These are phyloP conservation scores for Monoplex corrugatus DNA, from an alignment of 2,888 invertebrate species.

Conservation along the genomic window DNA sequence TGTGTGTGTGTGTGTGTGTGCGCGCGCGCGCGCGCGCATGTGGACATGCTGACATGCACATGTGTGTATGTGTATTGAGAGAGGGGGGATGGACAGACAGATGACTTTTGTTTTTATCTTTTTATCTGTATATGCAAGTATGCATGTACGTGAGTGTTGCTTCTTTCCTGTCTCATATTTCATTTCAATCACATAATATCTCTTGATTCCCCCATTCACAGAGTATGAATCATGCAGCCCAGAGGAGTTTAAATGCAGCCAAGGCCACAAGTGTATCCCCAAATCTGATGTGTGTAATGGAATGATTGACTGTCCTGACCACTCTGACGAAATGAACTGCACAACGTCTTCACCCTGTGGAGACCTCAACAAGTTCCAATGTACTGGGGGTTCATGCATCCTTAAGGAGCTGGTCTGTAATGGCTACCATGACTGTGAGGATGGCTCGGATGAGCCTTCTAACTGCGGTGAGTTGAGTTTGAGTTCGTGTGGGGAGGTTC, in stretches of 20 bases:
- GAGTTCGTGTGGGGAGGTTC: background rate
- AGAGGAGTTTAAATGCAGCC: slow-evolving; percentile 87
- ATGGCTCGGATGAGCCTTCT: slow-evolving; percentile 73
- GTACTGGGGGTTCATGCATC: slow-evolving; percentile 76
- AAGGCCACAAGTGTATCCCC: slow-evolving; percentile 87
- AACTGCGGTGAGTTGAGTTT: slow-evolving; percentile 70
- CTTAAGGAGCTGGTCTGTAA: slow-evolving; percentile 66
- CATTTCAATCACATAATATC: too few species aligned
- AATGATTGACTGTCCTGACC: slow-evolving; percentile 76
- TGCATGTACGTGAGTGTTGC: too few species aligned
- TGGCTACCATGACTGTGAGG: slow-evolving; percentile 71
- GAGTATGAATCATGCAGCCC: slow-evolving; percentile 63
- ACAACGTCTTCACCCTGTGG: slow-evolving; percentile 58
- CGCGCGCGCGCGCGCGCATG: too few species aligned
- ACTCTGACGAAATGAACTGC: slow-evolving; percentile 74
- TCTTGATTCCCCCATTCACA: too few species aligned
- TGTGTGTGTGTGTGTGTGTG: too few species aligned
- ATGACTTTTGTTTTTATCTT: too few species aligned
- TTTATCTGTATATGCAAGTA: too few species aligned
- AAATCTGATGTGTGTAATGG: slow-evolving; percentile 88
- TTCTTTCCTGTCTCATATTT: too few species aligned
- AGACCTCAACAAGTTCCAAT: slow-evolving; percentile 62
- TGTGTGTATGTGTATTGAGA: too few species aligned
- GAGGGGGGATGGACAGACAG: too few species aligned
- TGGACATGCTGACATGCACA: too few species aligned